Evolutionary conservation across 2,113 vertebrate genomes (phyloP).

Genomic region (Myrmophylax atrothorax): DNA sequence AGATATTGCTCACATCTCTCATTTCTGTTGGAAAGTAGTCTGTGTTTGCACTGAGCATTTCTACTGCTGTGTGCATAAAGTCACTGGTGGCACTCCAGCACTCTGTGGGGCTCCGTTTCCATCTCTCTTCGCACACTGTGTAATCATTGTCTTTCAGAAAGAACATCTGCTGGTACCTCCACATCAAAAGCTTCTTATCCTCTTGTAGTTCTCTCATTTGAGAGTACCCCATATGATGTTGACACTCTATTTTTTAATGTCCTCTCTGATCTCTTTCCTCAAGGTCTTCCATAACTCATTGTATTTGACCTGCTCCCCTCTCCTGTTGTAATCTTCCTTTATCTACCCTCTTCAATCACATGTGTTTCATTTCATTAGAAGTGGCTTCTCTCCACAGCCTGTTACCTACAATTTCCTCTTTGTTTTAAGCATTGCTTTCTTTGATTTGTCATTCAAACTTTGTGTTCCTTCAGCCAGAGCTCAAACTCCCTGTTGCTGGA

Average conservation of each 20-base stretch:
- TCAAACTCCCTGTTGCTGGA: neutral
- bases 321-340: conserved; percentile 23
- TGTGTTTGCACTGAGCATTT: neutral
- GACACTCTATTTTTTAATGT: conserved; percentile 49
- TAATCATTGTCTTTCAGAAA: conserved; percentile 60
- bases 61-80: neutral
- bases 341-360: conserved; percentile 25
- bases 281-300: conserved; percentile 7
- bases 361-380: conserved; percentile 21
- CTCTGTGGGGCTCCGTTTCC: conserved; percentile 44
- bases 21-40: neutral
- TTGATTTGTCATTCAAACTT: conserved; percentile 47
- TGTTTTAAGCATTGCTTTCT: conserved; percentile 20
- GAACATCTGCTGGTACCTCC: conserved; percentile 19
- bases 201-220: conserved; percentile 62
- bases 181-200: conserved; percentile 67
- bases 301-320: neutral
- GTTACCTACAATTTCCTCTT: neutral
- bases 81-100: neutral
- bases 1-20: neutral
- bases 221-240: conserved; percentile 51
- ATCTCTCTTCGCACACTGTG: conserved; percentile 44
- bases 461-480: neutral
- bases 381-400: neutral
- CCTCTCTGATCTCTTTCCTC: conserved; percentile 58